Base-by-base conservation (phyloP, 2,888 invertebrate species). In the Platypus cylindrus region DNA sequence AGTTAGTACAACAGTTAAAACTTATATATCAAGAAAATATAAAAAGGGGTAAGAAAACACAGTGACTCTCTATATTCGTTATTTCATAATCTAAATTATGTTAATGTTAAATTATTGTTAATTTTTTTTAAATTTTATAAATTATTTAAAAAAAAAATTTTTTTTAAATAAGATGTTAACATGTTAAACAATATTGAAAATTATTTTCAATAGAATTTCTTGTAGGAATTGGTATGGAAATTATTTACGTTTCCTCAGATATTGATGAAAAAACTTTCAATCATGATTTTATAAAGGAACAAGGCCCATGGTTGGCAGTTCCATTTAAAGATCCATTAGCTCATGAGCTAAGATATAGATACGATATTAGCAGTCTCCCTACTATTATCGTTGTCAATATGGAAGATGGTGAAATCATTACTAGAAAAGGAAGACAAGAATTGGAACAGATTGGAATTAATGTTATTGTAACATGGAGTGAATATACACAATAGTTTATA, bases 381-480 rank as follows among this genome's bases (percentile, higher is more conserved):
- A 43, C 44, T 16, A 12, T 49, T 7, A 45, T 51, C 3, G 44
- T 45, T 18, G 42, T 43, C n/a, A 50, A 45, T 29, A 37, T 35
- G n/a, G 48, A 49, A 22, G n/a, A n/a, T n/a, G 49, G 51, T 14
- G 43, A 44, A 2, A 37, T 49, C 8, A 45, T 51, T 9, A 43
- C 48, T 1, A 40, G 34, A 17, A 46, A 40, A 24, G 51, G 49
- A 5, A 45, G 38, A 22, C 37, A 42, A 18, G 51, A 51, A 34
- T 23, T 50, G 9, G 43, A 48, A 25, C 30, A 34, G 9, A 12
- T 44, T 1, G 49, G 47, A 3, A 41, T 45, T 5, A 48, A 51
- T 30, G 49, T 50, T 0, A 31, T 49, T 23, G 48, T 51, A 2
- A 47, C 49, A 13, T 50, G 51, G 49, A 47, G 42, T 3, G 49